Conservation (phyloP, 1,140 invertebrate genomes). For the Pseudomyrmex dendroicus region DNA sequence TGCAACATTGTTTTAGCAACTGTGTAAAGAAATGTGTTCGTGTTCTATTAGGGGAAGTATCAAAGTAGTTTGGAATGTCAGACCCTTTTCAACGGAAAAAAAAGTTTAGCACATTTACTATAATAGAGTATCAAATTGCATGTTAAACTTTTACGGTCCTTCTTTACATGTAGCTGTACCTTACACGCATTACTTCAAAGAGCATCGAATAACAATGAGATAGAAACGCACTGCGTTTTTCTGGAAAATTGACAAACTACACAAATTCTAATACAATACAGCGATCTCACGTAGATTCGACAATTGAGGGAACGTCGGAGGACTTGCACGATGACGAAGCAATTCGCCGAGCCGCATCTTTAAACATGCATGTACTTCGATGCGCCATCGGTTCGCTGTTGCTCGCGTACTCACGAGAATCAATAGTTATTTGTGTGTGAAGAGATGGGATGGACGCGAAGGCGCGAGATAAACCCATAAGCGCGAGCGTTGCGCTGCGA, state of each 20-base stretch:
- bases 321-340: conserved; percentile 1
- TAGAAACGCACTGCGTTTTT: not conserved
- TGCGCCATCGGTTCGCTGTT: not conserved
- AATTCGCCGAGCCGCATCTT: conserved; percentile 21
- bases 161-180: not conserved
- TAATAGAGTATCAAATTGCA: not conserved
- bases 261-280: conserved; percentile 2
- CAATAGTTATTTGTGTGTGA: conserved; percentile 17
- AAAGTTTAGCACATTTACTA: not conserved
- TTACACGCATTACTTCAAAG: not conserved
- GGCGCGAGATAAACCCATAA: not conserved
- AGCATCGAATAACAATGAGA: not conserved
- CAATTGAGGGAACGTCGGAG: not conserved
- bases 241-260: conserved; percentile 28
- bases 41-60: no score
- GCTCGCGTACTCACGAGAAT: not conserved
- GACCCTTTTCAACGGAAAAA: no score
- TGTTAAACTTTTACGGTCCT: conserved; percentile 5
- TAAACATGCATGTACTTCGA: conserved; percentile 33
- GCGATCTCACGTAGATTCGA: not conserved
- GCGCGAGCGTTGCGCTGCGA: not conserved
- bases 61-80: no score
- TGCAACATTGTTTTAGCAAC: no score
- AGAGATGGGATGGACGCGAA: not conserved
- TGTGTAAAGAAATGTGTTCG: no score